A percentile compares a stretch with the other conserved stretches of the same genome.
These are phyloP conservation scores for Premnoplex brunnescens DNA, from an alignment of 2,797 vertebrate species.

Conservation along the genomic window DNA sequence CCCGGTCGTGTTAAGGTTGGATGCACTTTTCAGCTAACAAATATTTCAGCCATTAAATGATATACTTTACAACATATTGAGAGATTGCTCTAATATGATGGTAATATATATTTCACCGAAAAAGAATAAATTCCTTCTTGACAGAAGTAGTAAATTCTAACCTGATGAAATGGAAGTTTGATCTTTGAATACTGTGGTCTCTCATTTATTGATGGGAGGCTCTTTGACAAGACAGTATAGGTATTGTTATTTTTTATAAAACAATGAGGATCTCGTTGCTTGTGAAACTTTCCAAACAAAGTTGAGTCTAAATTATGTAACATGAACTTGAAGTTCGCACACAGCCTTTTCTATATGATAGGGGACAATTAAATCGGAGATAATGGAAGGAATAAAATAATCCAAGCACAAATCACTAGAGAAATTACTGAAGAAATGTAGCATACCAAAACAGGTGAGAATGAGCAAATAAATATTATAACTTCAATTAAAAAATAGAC, in stretches of 20 bases:
- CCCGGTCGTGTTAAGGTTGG: constrained; percentile 1
- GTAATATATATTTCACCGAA: constrained; percentile 54
- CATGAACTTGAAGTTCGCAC: constrained; percentile 38
- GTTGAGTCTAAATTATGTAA: background rate
- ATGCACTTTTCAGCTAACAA: constrained; percentile 57
- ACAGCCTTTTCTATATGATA: constrained; percentile 45
- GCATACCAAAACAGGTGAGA: constrained; percentile 74
- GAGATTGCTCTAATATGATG: constrained; percentile 49
- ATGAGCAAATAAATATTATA: constrained; percentile 80
- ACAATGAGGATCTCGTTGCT: background rate
- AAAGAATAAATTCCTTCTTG: constrained; percentile 41
- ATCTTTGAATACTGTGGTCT: background rate
- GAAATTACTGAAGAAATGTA: constrained; percentile 78
- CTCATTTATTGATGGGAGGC: background rate
- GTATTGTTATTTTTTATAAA: background rate
- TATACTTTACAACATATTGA: constrained; percentile 46
- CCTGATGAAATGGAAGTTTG: constrained; percentile 1
- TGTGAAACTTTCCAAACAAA: constrained; percentile 38
- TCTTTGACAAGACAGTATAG: background rate
- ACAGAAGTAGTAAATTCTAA: constrained; percentile 39
- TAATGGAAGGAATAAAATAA: constrained; percentile 70
- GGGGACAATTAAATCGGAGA: constrained; percentile 63
- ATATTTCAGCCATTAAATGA: constrained; percentile 62
- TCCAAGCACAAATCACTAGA: constrained; percentile 72
- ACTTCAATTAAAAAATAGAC: constrained; percentile 78